Base-by-base conservation (phyloP, 2,797 vertebrate species). In the Ataeniobius toweri region DNA sequence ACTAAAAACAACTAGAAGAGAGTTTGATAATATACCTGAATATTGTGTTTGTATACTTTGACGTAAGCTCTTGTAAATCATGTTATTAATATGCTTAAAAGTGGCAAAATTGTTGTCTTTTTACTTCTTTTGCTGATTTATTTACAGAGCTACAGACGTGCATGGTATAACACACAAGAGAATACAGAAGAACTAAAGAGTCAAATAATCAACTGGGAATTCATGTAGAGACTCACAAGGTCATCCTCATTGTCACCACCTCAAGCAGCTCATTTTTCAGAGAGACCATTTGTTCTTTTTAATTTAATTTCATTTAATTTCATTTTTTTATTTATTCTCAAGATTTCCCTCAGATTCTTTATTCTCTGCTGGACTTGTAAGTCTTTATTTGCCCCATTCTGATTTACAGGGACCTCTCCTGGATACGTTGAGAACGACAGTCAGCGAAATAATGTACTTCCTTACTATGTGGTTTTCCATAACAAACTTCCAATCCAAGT, bases 401-500 rank as follows among this genome's bases (percentile, higher is more conserved):
- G 73, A 28, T 69, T 16, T 51, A 61, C 39, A 82, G 76, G 48
- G 90, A 83, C 86, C 83, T 88, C 91, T 83, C 78, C 70, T 90
- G 91, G 85, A 87, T 22, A 71, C 20, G 80, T 36, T 78, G 44
- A 80, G 83, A 86, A 89, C 74, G 86, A 28, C 81, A 88, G 18
- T 46, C 2, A 55, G 3, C 2, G 20, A 22, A 74, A 69, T 28
- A 26, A 8, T 6, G 7, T 48, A 26, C 28, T 61, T 65, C 7
- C 50, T 24, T 16, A n/a, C 20, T 36, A 18, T 3, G 22, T 46
- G 44, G 44, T 46, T 46, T 46, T 10, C 44, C 44, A 46, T 46
- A 10, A 48, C 12, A 48, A 48, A 48, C 48, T 48, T 13, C 10
- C 48, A 48, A 48, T 3, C 12, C 26, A 16, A 61, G 58, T 10